Evolutionary conservation across 1,140 invertebrate genomes (phyloP), one percentile per base, ranked within the genome.

Genomic region (Triops longicaudatus): DNA sequence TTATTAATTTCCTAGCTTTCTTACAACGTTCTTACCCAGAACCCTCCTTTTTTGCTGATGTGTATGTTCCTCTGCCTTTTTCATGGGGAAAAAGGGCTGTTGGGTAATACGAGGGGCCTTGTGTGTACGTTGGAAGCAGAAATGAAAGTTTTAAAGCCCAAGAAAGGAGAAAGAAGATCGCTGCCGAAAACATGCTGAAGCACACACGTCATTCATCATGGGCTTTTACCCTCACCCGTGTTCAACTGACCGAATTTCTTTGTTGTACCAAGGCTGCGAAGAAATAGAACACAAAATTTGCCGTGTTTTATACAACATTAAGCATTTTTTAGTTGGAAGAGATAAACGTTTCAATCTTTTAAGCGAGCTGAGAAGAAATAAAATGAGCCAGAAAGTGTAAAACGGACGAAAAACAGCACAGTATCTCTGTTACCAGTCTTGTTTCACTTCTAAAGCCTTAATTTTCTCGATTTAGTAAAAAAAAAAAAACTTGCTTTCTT

Each of bases 1-100:
- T 63, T 63, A 63, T 63, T 63, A 63, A 63, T 63, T 63, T 63
- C 50, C 50, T 6, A 63, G 50, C 50, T 63, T 63, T 63, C 50
- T 63, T 63, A 63, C 50, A 63, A 63, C 50, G 22, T 7, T 37
- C 31, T 63, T 63, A 22, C n/a, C 50, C 3, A 63, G 50, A 63
- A 63, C 14, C 2, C 50, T n/a, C 50, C 50, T 63, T 37, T 37
- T 37, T 63, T 63, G 50, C 50, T 63, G 17, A 63, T 63, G 50
- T 63, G 50, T 22, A 6, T 63, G 11, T 44, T 44, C 17, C 17
- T 44, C 17, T 44, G 22, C n/a, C 22, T 22, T 7, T 63, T 63
- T 63, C 17, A 6, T 63, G 1, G 3, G 17, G 6, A 22, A 6
- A 14, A 12, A 12, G 11, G 11, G 43, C 43, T 44, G 11, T 44